These are phyloP conservation scores for Eutrigla gurnardus DNA, from an alignment of 2,797 vertebrate genomes.

Conservation along the genomic window DNA sequence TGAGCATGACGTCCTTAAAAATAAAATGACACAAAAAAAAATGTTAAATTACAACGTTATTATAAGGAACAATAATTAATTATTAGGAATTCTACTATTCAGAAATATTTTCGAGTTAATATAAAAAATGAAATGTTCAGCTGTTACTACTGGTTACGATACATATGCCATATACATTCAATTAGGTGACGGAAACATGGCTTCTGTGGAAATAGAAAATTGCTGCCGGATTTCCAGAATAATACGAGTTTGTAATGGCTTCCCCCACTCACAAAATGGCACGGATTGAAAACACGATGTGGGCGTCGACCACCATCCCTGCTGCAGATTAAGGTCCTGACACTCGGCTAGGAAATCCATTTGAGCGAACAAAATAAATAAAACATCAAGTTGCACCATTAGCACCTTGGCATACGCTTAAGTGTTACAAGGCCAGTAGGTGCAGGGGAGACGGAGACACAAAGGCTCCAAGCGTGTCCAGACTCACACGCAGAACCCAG, in stretches of 20 bases:
- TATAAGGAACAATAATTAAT: background rate
- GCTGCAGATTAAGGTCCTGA: constrained; percentile 75
- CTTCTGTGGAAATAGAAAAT: constrained; percentile 41
- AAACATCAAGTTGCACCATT: constrained; percentile 74
- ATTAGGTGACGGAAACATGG: constrained; percentile 65
- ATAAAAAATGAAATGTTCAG: constrained; percentile 1
- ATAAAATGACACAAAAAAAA: constrained; percentile 20
- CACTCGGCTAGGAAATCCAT: constrained; percentile 72
- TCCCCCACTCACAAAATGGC: constrained; percentile 49
- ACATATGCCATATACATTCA: constrained; percentile 32
- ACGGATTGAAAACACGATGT: constrained; percentile 79
- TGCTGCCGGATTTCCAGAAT: constrained; percentile 56
- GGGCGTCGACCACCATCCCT: constrained; percentile 62
- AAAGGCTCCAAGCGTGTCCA: constrained; percentile 51
- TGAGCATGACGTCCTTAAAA: constrained; percentile 29
- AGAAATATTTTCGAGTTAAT: background rate
- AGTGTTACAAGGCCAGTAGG: constrained; percentile 63
- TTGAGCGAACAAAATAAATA: constrained; percentile 79
- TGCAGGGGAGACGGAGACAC: constrained; percentile 49
- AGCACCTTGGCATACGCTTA: constrained; percentile 70
- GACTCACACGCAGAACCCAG: constrained; percentile 23
- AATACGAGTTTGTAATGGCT: constrained; percentile 58
- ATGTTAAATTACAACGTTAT: background rate
- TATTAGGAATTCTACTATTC: background rate
- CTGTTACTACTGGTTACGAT: constrained; percentile 5